Base-by-base conservation (phyloP, 2,113 vertebrate species). In the Brachyhypopomus occidentalis region DNA sequence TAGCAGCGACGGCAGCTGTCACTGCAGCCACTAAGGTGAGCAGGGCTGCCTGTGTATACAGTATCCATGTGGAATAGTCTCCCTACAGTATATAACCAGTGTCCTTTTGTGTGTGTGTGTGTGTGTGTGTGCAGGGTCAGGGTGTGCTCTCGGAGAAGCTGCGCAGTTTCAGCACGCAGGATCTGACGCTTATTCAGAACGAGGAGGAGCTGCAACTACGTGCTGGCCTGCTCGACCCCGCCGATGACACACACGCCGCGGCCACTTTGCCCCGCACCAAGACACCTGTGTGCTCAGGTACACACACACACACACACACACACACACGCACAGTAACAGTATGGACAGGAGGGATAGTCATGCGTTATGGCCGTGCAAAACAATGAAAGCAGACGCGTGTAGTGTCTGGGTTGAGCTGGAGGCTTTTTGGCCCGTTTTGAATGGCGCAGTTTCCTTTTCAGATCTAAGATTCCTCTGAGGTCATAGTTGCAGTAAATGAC, bases 81-180 rank as follows among this genome's bases (percentile, higher is more conserved):
- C 45, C 2, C 2, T 52, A 52, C 45, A 52, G 45, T 52, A 52
- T 52, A 52, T 14, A 52, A 52, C 30, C 30, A 30, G 30, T 30
- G 30, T 79, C 16, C 70, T 14, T n/a, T n/a, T n/a, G n/a, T n/a
- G n/a, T n/a, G n/a, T n/a, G n/a, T n/a, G n/a, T n/a, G n/a, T 58
- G 36, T 56, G 75, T 72, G 59, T 78, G 45, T 63, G 87, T 48
- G 58, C 90, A 99, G 98, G 97, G 97, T 22, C 97, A 99, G 90
- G 98, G 97, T 64, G 98, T 99, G 88, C 89, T 99, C 82, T 98
- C 98, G 0, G 98, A 99, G 91, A 99, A 98, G 87, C 93, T 99
- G 81, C 94, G 97, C 72, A 99, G 98, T 86, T 98, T 99, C 93
- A 99, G 98, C 91, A 98, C 99, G 97, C 98, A 99, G 83, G 98